These are phyloP conservation scores for Thalassaphorura encarpata DNA, from an alignment of 1,140 invertebrate genomes.

Conservation along the genomic window DNA sequence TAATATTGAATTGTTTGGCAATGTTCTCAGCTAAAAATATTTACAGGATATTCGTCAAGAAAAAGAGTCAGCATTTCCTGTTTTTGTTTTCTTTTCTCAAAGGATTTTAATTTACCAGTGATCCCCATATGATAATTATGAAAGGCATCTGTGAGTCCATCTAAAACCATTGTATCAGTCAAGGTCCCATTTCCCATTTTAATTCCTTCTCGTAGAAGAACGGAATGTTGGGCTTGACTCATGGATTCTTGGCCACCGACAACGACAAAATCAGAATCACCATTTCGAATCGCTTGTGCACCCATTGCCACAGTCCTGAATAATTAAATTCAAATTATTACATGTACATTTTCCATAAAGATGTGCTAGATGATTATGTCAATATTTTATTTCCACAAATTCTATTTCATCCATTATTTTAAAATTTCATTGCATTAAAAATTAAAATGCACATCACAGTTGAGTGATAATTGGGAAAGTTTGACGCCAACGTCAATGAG, in stretches of 20 bases:
- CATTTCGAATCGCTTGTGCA: conserved; percentile 57
- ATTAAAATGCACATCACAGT: too few species aligned
- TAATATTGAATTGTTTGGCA: conserved; percentile 56
- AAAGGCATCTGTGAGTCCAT: conserved; percentile 75
- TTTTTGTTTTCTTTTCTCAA: not conserved
- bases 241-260: conserved; percentile 80
- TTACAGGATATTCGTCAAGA: too few species aligned
- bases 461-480: too few species aligned
- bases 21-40: conserved; percentile 68
- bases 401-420: too few species aligned
- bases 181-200: conserved; percentile 60
- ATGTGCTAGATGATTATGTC: too few species aligned
- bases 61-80: not conserved
- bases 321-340: conserved; percentile 8
- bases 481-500: too few species aligned
- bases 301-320: conserved; percentile 56
- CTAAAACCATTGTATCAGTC: conserved; percentile 58
- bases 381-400: too few species aligned
- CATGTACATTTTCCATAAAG: too few species aligned
- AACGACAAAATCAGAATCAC: conserved; percentile 59
- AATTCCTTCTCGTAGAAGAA: conserved; percentile 51
- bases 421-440: too few species aligned
- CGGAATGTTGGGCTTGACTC: conserved; percentile 64
- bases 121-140: conserved; percentile 70
- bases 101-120: conserved; percentile 49